Conservation (phyloP, 2,797 vertebrate species). For the Oryzias sinensis region DNA sequence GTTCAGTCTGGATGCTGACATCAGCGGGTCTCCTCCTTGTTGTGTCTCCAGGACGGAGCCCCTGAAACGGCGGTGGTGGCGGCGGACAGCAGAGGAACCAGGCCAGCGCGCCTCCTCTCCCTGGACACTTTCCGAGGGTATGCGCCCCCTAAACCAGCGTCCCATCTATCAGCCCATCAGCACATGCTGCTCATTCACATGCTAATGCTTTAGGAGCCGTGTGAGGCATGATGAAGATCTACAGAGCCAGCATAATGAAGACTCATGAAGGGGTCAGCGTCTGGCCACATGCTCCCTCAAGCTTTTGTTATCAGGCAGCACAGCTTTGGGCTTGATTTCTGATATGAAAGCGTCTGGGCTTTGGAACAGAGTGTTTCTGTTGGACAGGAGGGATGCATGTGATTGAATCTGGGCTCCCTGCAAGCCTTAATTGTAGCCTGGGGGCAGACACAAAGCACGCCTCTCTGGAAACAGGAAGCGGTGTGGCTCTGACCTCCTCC, state of each 20-base stretch:
- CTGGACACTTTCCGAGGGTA: slow-evolving; percentile 82
- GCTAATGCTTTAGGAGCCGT: slow-evolving; percentile 56
- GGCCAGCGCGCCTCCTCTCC: slow-evolving; percentile 71
- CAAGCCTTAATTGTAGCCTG: slow-evolving; percentile 79
- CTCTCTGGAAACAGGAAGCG: slow-evolving; percentile 82
- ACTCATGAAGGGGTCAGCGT: slow-evolving; percentile 74
- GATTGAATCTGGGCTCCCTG: slow-evolving; percentile 84
- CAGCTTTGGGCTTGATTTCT: slow-evolving; percentile 75
- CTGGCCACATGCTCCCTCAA: slow-evolving; percentile 76
- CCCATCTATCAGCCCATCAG: slow-evolving; percentile 44
- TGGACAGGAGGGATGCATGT: slow-evolving; percentile 80
- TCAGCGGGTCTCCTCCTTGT: slow-evolving; percentile 1
- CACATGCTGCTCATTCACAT: slow-evolving; percentile 50
- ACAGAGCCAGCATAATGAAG: slow-evolving; percentile 69
- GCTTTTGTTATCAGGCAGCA: slow-evolving; percentile 69
- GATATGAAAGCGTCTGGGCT: slow-evolving; percentile 66
- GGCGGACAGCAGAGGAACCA: slow-evolving; percentile 30
- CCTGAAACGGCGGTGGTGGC: slow-evolving; percentile 13
- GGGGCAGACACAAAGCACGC: slow-evolving; percentile 77
- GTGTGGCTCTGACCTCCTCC: slow-evolving; percentile 79
- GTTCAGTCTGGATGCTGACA: background rate
- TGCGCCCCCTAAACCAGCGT: slow-evolving; percentile 44
- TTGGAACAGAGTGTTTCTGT: slow-evolving; percentile 80
- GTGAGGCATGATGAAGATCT: slow-evolving; percentile 61
- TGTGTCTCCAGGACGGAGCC: slow-evolving; percentile 49